Evolutionary conservation across 2,888 invertebrate species (phyloP).

Genomic region (Girardia tigrina): DNA sequence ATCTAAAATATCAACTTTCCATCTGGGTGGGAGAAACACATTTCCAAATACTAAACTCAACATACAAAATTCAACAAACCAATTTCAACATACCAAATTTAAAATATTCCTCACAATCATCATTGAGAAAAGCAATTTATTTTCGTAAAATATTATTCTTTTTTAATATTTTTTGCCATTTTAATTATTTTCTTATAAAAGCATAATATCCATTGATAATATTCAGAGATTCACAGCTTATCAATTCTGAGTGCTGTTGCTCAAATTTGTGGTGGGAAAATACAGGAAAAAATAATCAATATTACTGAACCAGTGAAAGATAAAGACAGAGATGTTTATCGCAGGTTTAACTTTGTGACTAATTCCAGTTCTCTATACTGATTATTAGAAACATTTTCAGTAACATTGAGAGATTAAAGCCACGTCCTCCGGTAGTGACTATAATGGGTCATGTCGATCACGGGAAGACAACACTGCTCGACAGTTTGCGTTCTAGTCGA

Average conservation of each 20-base stretch:
- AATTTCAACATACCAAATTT: no score
- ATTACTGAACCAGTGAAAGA: background rate
- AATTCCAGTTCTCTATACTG: background rate
- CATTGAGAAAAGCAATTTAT: no score
- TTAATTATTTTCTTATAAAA: no score
- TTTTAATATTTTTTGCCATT: no score
- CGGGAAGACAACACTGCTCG: conserved; percentile 89
- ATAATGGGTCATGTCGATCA: conserved; percentile 99
- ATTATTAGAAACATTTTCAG: background rate
- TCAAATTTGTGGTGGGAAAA: background rate
- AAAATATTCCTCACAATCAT: no score
- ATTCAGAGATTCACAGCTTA: background rate
- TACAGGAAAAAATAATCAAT: background rate
- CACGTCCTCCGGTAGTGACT: conserved; percentile 76
- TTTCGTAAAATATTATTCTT: no score
- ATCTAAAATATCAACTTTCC: no score
- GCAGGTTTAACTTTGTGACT: background rate
- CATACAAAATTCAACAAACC: no score
- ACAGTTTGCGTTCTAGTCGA: conserved; percentile 67
- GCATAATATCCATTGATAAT: no score
- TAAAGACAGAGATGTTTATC: background rate
- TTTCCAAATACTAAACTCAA: no score
- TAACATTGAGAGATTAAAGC: conserved; percentile 28
- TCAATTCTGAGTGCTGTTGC: background rate
- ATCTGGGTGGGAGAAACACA: no score